Evolutionary conservation across 2,113 vertebrate species (phyloP), one percentile per base, ranked within the genome.

Genomic region (Gulo gulo): DNA sequence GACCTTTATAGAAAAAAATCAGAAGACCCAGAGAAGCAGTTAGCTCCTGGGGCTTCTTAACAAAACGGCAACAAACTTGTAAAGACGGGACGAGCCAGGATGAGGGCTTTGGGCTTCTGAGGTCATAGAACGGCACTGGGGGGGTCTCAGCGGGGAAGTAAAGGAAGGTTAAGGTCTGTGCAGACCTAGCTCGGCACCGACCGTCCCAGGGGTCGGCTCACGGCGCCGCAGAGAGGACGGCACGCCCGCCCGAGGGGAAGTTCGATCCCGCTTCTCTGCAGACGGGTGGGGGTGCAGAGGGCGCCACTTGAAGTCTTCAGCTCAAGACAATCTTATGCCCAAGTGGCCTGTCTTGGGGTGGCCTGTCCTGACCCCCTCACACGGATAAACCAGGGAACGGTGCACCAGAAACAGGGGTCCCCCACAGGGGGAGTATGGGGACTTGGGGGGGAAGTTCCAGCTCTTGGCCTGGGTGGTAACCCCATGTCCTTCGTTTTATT

Each of bases 381-480:
- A 0, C 0, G 9, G 50, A 14, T 14, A 5, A 69, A 55, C 24
- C 1, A 42, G 47, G 26, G 34, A 21, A 5, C 1, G 2, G 34
- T 26, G 42, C 21, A 0, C 8, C 15, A 36, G 6, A 13, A 26
- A 20, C 2, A 1, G 29, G 1, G 31, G n/a, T 11, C 50, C 24
- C 0, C 42, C 7, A 3, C 20, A 0, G 42, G 4, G 36, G 61
- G 71, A 4, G 3, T 8, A 5, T 10, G 0, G 65, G 26, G 52
- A 20, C 42, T 1, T 1, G 1, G 42, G 63, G 36, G 36, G 4
- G 10, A 29, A 26, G 36, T 2, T 24, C 34, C 2, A 0, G 16
- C 6, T 65, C 82, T 13, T n/a, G 82, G 74, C 47, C 14, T 12
- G 36, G 63, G 31, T 1, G 50, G 74, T 0, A 7, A 50, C 16